Evolutionary conservation across 1,140 invertebrate species (phyloP).

Genomic region (Nylanderia fulva): DNA sequence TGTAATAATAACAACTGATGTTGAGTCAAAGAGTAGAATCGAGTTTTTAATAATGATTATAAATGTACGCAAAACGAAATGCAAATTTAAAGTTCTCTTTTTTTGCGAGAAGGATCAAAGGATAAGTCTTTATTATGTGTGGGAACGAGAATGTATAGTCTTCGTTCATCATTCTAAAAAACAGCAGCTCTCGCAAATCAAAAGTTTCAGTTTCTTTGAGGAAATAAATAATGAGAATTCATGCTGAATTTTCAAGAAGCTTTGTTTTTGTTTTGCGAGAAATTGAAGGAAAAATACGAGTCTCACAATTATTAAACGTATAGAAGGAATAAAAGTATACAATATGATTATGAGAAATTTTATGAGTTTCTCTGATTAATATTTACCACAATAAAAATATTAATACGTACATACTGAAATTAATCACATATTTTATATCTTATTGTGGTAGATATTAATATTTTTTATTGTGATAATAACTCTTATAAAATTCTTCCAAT

Average conservation of each 20-base stretch:
- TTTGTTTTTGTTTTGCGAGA: background rate
- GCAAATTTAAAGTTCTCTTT: background rate
- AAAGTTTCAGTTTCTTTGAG: background rate
- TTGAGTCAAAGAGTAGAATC: background rate
- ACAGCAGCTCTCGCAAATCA: background rate
- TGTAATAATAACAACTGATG: background rate
- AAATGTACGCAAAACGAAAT: background rate
- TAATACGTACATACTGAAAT: too few relatives aligned
- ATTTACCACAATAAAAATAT: too few relatives aligned
- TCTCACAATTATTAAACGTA: background rate
- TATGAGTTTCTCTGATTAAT: too few relatives aligned
- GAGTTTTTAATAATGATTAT: too few relatives aligned
- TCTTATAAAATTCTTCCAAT: too few relatives aligned
- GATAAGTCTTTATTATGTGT: background rate
- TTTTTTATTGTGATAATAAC: too few relatives aligned
- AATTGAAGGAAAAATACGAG: background rate
- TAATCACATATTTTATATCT: too few relatives aligned
- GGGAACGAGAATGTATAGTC: too few relatives aligned
- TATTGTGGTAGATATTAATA: too few relatives aligned
- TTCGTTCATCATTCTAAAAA: background rate
- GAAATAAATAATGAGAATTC: slow-evolving; percentile 10
- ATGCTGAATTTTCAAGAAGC: background rate
- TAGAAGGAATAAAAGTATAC: too few relatives aligned
- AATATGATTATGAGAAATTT: too few relatives aligned
- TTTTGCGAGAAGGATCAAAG: background rate